Evolutionary conservation across 2,888 invertebrate genomes (phyloP).

Genomic region (Drosophila infuscata): DNA sequence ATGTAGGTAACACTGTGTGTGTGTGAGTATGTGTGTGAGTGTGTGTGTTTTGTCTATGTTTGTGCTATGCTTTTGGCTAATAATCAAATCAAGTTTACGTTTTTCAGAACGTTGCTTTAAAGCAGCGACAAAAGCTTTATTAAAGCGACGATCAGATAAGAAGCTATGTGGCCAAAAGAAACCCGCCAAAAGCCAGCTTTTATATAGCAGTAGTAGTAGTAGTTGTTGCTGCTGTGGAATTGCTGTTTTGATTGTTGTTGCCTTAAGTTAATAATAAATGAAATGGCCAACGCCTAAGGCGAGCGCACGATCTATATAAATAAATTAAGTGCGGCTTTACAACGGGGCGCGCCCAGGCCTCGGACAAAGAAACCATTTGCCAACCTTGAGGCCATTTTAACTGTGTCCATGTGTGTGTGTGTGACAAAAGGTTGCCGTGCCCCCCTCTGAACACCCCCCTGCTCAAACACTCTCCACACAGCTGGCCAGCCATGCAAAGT

Average conservation of each 20-base stretch:
- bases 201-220: neutral
- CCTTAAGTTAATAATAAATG: slow-evolving; percentile 60
- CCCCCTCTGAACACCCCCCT: slow-evolving; percentile 6
- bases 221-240: neutral
- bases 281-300: slow-evolving; percentile 78
- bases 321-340: slow-evolving; percentile 68
- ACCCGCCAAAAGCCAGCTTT: slow-evolving; percentile 46
- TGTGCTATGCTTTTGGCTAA: slow-evolving; percentile 56
- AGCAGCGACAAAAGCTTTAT: slow-evolving; percentile 72
- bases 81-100: slow-evolving; percentile 78
- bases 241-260: slow-evolving; percentile 30
- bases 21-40: slow-evolving; percentile 1
- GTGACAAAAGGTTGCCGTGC: slow-evolving; percentile 53
- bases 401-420: slow-evolving; percentile 13
- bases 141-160: slow-evolving; percentile 78
- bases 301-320: slow-evolving; percentile 78
- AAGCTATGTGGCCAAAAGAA: slow-evolving; percentile 54
- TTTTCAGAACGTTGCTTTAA: slow-evolving; percentile 59
- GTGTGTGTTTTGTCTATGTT: slow-evolving; percentile 7
- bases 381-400: slow-evolving; percentile 64
- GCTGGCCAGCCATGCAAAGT: slow-evolving; percentile 48
- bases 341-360: slow-evolving; percentile 66
- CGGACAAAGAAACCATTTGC: slow-evolving; percentile 69
- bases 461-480: neutral
- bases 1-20: neutral